phyloP scores from a whole-genome alignment of 2,888 invertebrate genomes.

The Callinectes sapidus region DNA sequence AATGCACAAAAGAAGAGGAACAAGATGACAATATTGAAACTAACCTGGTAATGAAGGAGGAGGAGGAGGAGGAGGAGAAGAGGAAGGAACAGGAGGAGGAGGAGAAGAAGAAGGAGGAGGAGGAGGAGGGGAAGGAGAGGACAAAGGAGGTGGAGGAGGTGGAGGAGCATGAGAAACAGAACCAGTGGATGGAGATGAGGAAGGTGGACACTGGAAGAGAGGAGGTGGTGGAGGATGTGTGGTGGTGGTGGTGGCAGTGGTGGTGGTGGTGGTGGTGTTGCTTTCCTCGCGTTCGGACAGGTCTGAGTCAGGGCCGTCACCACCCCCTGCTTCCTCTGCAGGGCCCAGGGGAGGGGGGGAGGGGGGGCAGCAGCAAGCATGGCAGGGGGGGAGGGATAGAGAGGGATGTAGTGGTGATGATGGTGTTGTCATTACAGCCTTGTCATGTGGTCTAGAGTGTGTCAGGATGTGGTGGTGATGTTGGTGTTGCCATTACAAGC shows the following conservation, averaged over 20 bases:
- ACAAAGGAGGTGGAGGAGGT: background rate
- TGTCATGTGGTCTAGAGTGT: too few relatives aligned
- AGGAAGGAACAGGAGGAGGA: background rate
- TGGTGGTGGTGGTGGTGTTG: background rate
- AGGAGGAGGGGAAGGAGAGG: background rate
- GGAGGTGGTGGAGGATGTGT: slow-evolving; percentile 29
- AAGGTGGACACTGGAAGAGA: background rate
- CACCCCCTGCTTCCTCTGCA: slow-evolving; percentile 16
- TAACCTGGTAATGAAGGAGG: background rate
- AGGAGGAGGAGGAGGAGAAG: background rate
- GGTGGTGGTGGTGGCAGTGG: background rate
- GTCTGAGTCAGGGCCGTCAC: slow-evolving; percentile 55
- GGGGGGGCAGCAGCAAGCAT: background rate
- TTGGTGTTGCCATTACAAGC: too few relatives aligned
- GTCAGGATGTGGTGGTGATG: too few relatives aligned
- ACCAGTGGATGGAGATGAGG: background rate
- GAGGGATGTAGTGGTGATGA: background rate
- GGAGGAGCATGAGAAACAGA: background rate
- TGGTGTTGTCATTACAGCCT: too few relatives aligned
- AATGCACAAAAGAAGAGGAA: background rate
- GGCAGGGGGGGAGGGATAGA: background rate
- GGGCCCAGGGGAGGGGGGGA: background rate
- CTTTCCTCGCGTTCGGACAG: slow-evolving; percentile 42
- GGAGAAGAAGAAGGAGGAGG: background rate
- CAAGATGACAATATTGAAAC: background rate